A percentile compares a stretch with the other conserved stretches of the same genome.
These are phyloP conservation scores for Pelochelys cantorii DNA, from an alignment of 2,797 vertebrate genomes.

Conservation along the genomic window DNA sequence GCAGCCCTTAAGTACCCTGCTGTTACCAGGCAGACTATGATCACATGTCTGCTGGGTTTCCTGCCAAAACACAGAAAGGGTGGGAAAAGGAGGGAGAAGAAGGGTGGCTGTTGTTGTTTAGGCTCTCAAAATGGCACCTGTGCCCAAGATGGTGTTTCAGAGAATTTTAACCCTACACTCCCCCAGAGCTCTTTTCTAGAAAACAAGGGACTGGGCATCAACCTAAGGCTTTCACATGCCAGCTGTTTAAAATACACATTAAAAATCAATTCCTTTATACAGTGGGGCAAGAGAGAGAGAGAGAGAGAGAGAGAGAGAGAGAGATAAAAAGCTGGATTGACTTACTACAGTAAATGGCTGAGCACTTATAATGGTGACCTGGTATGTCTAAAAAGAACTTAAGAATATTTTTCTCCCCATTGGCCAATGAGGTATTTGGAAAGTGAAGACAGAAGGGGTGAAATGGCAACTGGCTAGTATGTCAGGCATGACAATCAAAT, in stretches of 20 bases:
- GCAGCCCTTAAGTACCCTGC: no score
- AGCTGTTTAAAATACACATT: background rate
- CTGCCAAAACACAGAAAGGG: no score
- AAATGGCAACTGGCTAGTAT: constrained; percentile 66
- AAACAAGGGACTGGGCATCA: background rate
- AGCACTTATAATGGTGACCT: constrained; percentile 58
- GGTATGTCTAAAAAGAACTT: constrained; percentile 54
- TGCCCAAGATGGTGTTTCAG: no score
- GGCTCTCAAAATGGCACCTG: no score
- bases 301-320: no score
- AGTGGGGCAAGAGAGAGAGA: background rate
- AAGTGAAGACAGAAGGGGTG: constrained; percentile 24
- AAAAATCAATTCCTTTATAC: background rate
- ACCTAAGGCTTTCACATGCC: accelerated
- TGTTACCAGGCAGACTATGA: no score
- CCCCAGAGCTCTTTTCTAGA: background rate
- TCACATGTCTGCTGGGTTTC: no score
- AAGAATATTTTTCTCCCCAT: constrained; percentile 55
- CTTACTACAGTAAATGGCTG: constrained; percentile 52
- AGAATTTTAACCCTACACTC: no score
- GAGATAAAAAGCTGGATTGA: background rate
- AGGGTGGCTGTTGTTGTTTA: no score
- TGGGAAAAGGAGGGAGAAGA: no score
- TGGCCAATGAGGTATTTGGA: constrained; percentile 59
- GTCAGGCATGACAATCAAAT: constrained; percentile 65